Base-by-base conservation (phyloP, 2,797 vertebrate genomes). In the Chaenodraco wilsoni region DNA sequence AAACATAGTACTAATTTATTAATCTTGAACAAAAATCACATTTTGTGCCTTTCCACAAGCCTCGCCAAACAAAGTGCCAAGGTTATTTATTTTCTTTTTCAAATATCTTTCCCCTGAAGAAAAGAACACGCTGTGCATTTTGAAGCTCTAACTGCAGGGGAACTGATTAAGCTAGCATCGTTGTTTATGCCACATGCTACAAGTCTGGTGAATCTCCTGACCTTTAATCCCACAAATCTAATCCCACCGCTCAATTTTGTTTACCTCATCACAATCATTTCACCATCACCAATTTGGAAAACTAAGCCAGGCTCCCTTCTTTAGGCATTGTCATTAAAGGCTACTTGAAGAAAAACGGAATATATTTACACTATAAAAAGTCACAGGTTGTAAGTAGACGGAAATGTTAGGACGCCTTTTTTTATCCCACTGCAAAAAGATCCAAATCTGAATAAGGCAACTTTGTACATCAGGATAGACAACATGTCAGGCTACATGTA, bases 301-400 rank as follows among this genome's bases (percentile, higher is more conserved):
- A 55, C 9, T 51, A 50, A 56, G 23, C 40, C 65, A 61, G 14
- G 56, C 44, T 51, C 69, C 56, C 49, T 64, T 79, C 74, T 69
- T 79, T 51, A 72, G 27, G 64, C 65, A 81, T 76, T 21, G 57
- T 86, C 58, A 4, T 59, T 71, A 72, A 82, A 76, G 50, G 46
- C 59, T 41, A 54, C 45, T 60, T 23, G 11, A 51, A 74, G 9
- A 52, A 56, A 31, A 69, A 62, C 10, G 0, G 3, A 55, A 40
- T 14, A 17, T 51, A 78, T 78, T 62, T 85, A 87, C 84, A 88
- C 72, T 82, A 87, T 76, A 85, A 88, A 89, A 89, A 84, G 65
- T 19, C 66, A 77, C 73, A 81, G 19, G 69, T 59, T 68, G 44
- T 76, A 76, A 84, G 77, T 45, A 80, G 70, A 85, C 77, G 75